Percentiles rank a stretch among this genome's conserved stretches.
phyloP scores from a whole-genome alignment of 2,113 vertebrate genomes.

The Otocyon megalotis region DNA sequence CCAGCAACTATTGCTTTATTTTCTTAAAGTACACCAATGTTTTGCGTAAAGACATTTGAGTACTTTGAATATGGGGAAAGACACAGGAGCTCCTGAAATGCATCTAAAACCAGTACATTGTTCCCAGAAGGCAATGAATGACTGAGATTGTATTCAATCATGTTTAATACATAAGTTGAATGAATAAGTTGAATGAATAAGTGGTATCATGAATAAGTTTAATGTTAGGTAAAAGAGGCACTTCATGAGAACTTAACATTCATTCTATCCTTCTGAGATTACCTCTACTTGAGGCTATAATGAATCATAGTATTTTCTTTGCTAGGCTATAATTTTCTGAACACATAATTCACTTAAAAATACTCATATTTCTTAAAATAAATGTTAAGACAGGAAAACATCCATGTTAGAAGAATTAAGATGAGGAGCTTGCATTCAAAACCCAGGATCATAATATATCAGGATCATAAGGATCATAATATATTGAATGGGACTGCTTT shows the following conservation, averaged over 20 bases:
- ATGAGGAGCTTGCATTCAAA: background rate
- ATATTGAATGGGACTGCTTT: background rate
- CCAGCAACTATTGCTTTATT: slow-evolving; percentile 78
- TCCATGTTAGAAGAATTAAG: slow-evolving; percentile 20
- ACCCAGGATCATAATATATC: rapidly evolving
- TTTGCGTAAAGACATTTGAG: slow-evolving; percentile 76
- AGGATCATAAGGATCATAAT: rapidly evolving
- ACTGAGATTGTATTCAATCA: background rate
- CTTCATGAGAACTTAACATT: background rate
- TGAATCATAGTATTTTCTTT: slow-evolving; percentile 5
- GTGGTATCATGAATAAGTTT: background rate
- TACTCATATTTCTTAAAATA: background rate
- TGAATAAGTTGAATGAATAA: background rate
- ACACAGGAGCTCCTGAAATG: background rate
- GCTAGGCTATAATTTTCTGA: background rate
- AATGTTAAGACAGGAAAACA: background rate
- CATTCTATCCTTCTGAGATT: slow-evolving; percentile 1
- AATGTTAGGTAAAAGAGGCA: background rate
- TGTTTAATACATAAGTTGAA: background rate
- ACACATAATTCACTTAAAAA: background rate
- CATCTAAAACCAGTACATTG: background rate
- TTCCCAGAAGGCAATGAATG: background rate
- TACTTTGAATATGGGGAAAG: slow-evolving; percentile 24
- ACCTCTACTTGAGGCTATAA: background rate
- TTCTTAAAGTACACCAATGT: slow-evolving; percentile 79